Evolutionary conservation across 1,140 invertebrate genomes (phyloP), one percentile per base, ranked within the genome.

Genomic region (Drosophila suzukii): DNA sequence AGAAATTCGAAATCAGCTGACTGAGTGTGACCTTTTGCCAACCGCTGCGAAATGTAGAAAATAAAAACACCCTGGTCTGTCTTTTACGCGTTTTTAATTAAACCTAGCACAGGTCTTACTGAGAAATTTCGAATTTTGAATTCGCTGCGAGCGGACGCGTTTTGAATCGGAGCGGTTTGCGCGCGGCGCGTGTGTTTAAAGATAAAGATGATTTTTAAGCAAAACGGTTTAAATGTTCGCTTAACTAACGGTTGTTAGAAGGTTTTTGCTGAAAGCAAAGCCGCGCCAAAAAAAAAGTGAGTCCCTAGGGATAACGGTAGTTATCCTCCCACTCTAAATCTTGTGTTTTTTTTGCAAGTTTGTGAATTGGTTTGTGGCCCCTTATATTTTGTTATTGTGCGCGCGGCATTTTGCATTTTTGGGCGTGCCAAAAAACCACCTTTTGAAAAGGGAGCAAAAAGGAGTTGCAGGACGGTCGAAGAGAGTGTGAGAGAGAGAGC

Each of bases 361-460:
- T 17, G 24, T 15, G 34, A 27, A 34, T 20, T 6, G 6, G 13
- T 12, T 55, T 60, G 20, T 12, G 56, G 32, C 32, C 8, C 20
- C 11, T 6, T 6, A 7, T 3, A 4, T 56, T 59, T 43, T 62
- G 56, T 63, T 59, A 24, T 41, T 43, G 56, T 63, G 38, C 55
- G 38, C 55, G 27, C 38, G 27, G 38, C 11, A 15, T 32, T 56
- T 56, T 58, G 38, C 27, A 3, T 43, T 63, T 34, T 62, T 62
- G 36, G 55, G 54, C 54, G 59, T 62, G 54, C 34, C 55, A 62
- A 62, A 57, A 56, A 50, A 27, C 49, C 30, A 15, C 8, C 36
- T n/a, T 51, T 39, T 10, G 15, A 32, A 15, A 61, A 61, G 57
- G 59, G 59, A 59, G 54, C 59, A 41, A 39, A 57, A 39, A 59